Base-by-base conservation (phyloP, 2,113 vertebrate genomes). In the Rhinogobius similis region DNA sequence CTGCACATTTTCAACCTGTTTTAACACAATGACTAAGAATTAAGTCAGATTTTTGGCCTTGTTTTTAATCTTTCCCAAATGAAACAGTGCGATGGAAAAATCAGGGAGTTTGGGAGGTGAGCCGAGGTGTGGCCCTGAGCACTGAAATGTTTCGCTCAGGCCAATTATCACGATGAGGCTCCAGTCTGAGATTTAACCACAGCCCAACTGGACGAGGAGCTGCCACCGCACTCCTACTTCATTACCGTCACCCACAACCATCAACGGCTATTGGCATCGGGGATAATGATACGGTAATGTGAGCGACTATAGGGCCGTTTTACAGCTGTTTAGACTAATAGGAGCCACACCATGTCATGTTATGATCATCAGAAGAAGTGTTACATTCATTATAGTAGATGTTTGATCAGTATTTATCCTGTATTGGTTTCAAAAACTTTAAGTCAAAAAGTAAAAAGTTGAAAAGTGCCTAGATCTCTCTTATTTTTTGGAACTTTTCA, bases 91-190 rank as follows among this genome's bases (percentile, higher is more conserved):
- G 65, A 79, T 75, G 84, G 84, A 86, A 61, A 88, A 82, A 76
- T 79, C 2, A 12, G 65, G 11, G n/a, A 66, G 53, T 63, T 21
- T 73, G 76, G 83, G 80, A 74, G 85, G 83, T 87, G 82, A 79
- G 73, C 18, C 61, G 82, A 88, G 79, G 85, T 88, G 86, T 79
- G 85, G 79, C 82, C 27, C 53, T 1, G 53, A 81, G 72, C 67
- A 80, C 82, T 80, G 73, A 88, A 86, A 87, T 36, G 74, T 82
- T 77, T 85, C 85, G 76, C 68, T 62, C 70, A 83, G 76, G 72
- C 85, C 89, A 87, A 85, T 88, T 86, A 88, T 68, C 78, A 64
- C 21, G 64, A 66, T 64, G 72, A 75, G 70, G 64, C 72, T 65
- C 38, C 75, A 77, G 77, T 38, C 69, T 68, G 74, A 10, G 61